phyloP scores from a whole-genome alignment of 2,113 vertebrate genomes.

The Ageneiosus marmoratus region DNA sequence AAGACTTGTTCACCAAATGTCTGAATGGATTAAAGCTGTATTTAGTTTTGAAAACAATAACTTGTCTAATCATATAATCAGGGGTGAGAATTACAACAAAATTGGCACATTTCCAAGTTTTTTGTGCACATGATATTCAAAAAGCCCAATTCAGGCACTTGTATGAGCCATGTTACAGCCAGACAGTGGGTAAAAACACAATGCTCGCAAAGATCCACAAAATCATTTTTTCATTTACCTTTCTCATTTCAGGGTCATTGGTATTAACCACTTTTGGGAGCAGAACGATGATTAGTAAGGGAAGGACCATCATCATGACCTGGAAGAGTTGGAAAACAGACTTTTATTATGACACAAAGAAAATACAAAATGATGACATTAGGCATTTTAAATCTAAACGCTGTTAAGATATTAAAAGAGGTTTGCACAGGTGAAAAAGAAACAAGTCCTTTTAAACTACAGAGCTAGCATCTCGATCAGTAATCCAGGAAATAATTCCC shows the following conservation, averaged over 20 bases:
- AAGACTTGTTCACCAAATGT: neutral
- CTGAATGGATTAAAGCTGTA: neutral
- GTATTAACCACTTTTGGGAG: conserved; percentile 98
- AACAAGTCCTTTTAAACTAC: neutral
- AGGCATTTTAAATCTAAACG: neutral
- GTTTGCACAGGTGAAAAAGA: neutral
- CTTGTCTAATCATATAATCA: neutral
- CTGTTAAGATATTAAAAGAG: neutral
- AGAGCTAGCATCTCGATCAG: neutral
- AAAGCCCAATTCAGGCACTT: too few relatives aligned
- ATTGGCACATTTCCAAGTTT: neutral
- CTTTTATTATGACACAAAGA: neutral
- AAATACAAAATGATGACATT: neutral
- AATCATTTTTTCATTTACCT: conserved; percentile 73
- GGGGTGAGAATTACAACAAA: neutral
- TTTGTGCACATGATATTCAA: too few relatives aligned
- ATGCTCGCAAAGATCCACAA: neutral
- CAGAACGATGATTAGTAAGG: conserved; percentile 93
- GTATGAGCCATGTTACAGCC: too few relatives aligned
- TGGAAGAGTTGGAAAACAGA: conserved; percentile 50
- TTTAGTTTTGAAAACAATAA: neutral
- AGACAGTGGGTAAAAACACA: too few relatives aligned
- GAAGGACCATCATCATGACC: conserved; percentile 99
- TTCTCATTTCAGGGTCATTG: conserved; percentile 98
- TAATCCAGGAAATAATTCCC: too few relatives aligned